Conservation (phyloP, 1,140 invertebrate species). For the Aricia agestis region DNA sequence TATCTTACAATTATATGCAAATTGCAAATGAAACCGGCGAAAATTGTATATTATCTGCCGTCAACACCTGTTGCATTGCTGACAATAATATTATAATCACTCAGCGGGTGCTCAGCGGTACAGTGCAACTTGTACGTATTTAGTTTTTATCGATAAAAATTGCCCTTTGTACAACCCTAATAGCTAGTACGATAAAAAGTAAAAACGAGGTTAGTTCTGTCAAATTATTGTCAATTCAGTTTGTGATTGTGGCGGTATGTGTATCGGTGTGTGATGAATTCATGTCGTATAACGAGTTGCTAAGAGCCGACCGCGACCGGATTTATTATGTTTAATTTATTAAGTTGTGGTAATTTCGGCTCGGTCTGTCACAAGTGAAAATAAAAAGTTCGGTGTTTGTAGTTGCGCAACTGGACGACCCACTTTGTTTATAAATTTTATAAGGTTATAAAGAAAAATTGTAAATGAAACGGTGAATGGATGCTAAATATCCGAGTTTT, state of each 20-base stretch:
- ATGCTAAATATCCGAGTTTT: slow-evolving; percentile 18
- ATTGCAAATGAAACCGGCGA: no score
- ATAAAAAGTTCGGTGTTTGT: not conserved
- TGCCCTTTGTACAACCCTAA: not conserved
- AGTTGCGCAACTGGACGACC: slow-evolving; percentile 12
- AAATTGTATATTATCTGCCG: no score
- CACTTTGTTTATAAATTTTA: slow-evolving; percentile 13
- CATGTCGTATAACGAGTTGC: not conserved
- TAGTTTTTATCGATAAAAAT: not conserved
- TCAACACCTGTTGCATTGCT: no score
- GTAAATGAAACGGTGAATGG: slow-evolving; percentile 29
- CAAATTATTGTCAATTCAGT: not conserved
- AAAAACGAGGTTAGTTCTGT: slow-evolving; percentile 7
- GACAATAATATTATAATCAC: no score
- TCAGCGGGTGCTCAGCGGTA: no score
- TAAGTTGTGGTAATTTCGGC: not conserved
- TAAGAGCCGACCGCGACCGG: not conserved
- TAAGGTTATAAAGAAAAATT: slow-evolving; percentile 9
- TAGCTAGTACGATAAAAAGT: not conserved
- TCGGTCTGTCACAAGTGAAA: not conserved
- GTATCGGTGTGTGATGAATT: slow-evolving; percentile 10
- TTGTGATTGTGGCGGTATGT: slow-evolving; percentile 14
- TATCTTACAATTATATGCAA: no score
- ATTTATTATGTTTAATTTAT: slow-evolving; percentile 10
- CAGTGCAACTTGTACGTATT: no score